Evolutionary conservation across 92 coral and sea anemone species (phyloP), one percentile per base, ranked within the genome.

Genomic region (Anthopleura xanthogrammica): DNA sequence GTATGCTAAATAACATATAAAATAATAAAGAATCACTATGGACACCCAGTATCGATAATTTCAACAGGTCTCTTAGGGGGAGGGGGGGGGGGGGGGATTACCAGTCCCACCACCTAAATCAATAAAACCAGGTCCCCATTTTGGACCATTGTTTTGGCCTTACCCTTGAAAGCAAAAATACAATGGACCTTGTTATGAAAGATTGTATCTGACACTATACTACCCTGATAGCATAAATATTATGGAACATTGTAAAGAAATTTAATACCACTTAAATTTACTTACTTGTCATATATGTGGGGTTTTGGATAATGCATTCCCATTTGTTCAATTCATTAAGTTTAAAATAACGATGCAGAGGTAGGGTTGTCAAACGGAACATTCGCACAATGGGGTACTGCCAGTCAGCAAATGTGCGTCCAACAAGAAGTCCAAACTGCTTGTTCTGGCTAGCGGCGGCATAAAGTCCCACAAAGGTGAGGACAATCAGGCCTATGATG

Each of bases 281-380:
- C 86, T 50, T 87, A 91, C 98, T 89, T 89, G 88, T 90, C 20
- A 41, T 46, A 77, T 52, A 92, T 17, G 82, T 80, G 24, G 98
- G 98, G 80, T 93, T 93, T n/a, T 87, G 79, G 36, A 93, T 75
- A 52, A 93, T 77, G 46, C 98, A 93, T 6, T 93, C 98, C 98
- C 93, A 93, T 7, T 77, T 72, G 62, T 92, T 76, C 56, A 85
- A 24, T 43, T 57, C 60, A 72, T 90, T 60, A 54, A 93, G 66
- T 85, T 93, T 90, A 58, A 86, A 79, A 77, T 81, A 74, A 5
- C 48, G 83, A 58, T 93, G 97, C 9, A 93, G 4, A 7, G 97
- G 97, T 40, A 93, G 80, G 13, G 91, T 77, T n/a, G 85, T 64
- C 7, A 74, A 55, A 46, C 97, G 92, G 19, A 89, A 52, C 1